Evolutionary conservation across 2,113 vertebrate species (phyloP), one percentile per base, ranked within the genome.

Genomic region (Procavia capensis): DNA sequence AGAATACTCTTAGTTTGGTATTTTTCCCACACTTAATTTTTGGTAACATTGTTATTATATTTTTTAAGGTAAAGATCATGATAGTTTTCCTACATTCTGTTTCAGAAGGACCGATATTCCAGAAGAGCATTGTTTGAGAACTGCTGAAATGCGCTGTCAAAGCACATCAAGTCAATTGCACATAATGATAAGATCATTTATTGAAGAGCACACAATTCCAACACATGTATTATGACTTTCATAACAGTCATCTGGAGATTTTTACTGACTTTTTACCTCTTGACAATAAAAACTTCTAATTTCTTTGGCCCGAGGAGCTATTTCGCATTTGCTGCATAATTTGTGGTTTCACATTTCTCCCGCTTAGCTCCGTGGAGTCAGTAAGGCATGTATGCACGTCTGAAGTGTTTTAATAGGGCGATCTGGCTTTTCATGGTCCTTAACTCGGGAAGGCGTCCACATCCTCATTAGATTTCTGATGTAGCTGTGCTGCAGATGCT

Each of bases 381-480:
- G 31, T 83, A 31, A 90, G 86, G 0, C 68, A 74, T 92, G 36
- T 76, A 17, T 76, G 34, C 45, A 13, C 81, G 39, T 89, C 39
- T 61, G 43, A 92, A 61, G 80, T 79, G 87, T 97, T 90, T 96
- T 78, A 92, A 76, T 78, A 88, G 91, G 83, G 61, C 5, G 27
- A 39, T 96, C 95, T 91, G 97, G 45, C 66, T 93, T 95, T 96
- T 93, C 50, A 70, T 95, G 50, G 59, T 95, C 57, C 85, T 95
- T 95, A 89, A 82, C 50, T 95, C 68, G 94, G 78, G 61, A 90
- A 84, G 86, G 61, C 39, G 66, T 94, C 74, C 83, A 84, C 59
- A 82, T 93, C 66, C 50, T 93, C 93, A 90, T 89, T 96, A 93
- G 61, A 47, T 90, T 96, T 94, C 83, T 90, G 61, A 54, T 92